Conservation (phyloP, 2,888 invertebrate species). For the Plagodis pulveraria region DNA sequence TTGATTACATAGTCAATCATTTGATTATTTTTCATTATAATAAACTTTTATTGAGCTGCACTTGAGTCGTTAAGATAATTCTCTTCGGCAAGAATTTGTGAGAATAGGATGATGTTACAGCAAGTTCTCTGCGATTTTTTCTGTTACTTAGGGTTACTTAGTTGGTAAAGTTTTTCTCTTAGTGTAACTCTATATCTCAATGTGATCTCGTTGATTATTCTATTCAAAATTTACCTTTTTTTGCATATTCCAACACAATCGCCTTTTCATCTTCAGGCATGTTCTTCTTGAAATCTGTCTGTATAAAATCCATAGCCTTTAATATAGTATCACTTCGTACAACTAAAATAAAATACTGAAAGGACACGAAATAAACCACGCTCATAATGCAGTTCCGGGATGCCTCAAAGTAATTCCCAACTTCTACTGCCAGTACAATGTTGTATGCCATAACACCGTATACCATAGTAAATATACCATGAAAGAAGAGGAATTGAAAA, state of each 20-base stretch:
- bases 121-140: no score
- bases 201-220: no score
- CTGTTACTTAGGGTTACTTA: no score
- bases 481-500: conserved; percentile 1
- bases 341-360: background rate
- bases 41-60: no score
- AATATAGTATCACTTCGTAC: background rate
- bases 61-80: no score
- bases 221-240: conserved; percentile 40
- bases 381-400: background rate
- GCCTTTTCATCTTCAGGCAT: background rate
- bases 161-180: no score
- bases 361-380: background rate
- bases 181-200: no score
- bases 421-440: background rate
- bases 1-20: no score
- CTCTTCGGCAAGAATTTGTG: no score
- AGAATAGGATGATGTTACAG: no score
- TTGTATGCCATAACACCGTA: background rate
- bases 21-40: no score
- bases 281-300: background rate
- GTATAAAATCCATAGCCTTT: background rate
- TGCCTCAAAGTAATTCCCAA: background rate
- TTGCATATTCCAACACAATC: background rate
- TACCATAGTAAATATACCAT: background rate